A percentile compares a stretch with the other conserved stretches of the same genome.
Conservation (phyloP, 2,888 invertebrate genomes). For the Caenorhabditis sp. region DNA sequence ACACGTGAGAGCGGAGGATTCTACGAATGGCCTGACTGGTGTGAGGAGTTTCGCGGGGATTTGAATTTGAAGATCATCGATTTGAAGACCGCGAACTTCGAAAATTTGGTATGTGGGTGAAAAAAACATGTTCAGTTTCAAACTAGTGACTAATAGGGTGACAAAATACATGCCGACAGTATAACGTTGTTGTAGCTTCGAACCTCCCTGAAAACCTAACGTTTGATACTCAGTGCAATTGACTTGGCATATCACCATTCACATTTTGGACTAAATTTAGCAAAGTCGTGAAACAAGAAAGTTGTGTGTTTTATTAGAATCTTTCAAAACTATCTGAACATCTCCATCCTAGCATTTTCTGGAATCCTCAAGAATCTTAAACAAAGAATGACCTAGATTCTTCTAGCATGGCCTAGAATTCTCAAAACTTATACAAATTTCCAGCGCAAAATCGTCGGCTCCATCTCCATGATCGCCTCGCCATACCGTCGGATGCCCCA, state of each 20-base stretch:
- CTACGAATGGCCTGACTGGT: slow-evolving; percentile 24
- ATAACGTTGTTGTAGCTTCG: too few species aligned
- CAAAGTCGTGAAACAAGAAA: too few species aligned
- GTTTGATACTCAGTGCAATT: too few species aligned
- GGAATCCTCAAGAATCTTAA: too few species aligned
- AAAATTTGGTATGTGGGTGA: slow-evolving; percentile 13
- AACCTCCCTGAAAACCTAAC: neutral
- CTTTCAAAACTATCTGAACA: neutral
- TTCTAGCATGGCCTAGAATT: too few species aligned
- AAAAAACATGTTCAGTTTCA: neutral
- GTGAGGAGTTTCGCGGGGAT: slow-evolving; percentile 34
- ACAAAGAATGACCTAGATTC: too few species aligned
- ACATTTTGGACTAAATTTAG: too few species aligned
- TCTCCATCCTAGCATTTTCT: too few species aligned
- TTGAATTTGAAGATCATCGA: slow-evolving; percentile 14
- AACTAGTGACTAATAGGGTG: neutral
- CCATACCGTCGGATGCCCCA: neutral
- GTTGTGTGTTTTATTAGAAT: too few species aligned
- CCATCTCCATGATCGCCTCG: slow-evolving; percentile 6
- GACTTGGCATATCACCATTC: too few species aligned
- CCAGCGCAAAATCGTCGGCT: slow-evolving; percentile 31
- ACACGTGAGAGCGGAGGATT: neutral
- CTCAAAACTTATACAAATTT: slow-evolving; percentile 9
- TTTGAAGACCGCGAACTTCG: slow-evolving; percentile 26
- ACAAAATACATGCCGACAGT: too few species aligned